Base-by-base conservation (phyloP, 1,140 invertebrate genomes). In the Leptoteleia sp. region DNA sequence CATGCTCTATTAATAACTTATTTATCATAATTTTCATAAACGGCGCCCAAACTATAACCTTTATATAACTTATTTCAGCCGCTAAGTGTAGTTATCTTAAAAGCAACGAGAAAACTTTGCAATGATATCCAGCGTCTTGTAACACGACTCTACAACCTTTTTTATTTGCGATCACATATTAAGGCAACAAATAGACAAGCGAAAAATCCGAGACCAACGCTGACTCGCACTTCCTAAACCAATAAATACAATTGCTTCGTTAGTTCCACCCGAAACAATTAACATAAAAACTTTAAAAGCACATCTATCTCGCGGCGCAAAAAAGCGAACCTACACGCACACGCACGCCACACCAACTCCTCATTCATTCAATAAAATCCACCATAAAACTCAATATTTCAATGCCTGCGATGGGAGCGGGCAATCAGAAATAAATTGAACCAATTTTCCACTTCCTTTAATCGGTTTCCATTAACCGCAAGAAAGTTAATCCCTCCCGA, bases 231-330 rank as follows among this genome's bases (percentile, higher is more conserved):
- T 62, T 64, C 47, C 52, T 57, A 57, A 73, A 65, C 42, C 50
- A 73, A 57, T 73, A 73, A 73, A 73, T 31, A 65, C 48, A 72
- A 55, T 57, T 57, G 37, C 42, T 57, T 33, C 45, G 42, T 43
- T 65, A 43, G n/a, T 22, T 65, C 29, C 37, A 19, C 13, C 11
- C 17, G 35, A 72, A 65, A 75, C 42, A 61, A 67, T 75, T 52
- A 43, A 31, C 71, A 75, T 75, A 61, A 67, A 75, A 75, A 75
- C 54, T 67, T 65, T 43, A 75, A 75, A 67, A n/a, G n/a, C n/a
- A 31, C 40, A 75, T 61, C 61, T 54, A 62, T 62, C 57, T 72
- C 22, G 1, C 7, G 11, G 8, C 12, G 16, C 0, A 52, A 61
- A 67, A 68, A 68, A 38, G 2, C 17, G 25, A 57, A 42, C 22